Evolutionary conservation across 2,888 invertebrate genomes (phyloP).

Genomic region (Cylindroiulus punctatus): DNA sequence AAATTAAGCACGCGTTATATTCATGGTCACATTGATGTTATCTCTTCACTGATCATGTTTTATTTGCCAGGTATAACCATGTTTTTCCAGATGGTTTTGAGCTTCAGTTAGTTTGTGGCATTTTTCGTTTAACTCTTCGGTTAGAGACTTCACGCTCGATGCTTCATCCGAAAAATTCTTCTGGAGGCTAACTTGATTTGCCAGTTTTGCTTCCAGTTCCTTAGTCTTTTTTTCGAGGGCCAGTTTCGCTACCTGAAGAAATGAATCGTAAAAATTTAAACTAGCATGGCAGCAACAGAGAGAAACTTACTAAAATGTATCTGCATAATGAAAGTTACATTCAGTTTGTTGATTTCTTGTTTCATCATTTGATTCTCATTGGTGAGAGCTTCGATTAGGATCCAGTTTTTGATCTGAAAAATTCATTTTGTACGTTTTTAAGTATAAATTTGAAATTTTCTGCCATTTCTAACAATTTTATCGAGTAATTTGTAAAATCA

Average conservation of each 20-base stretch:
- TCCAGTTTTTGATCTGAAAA: neutral
- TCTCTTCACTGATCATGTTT: neutral
- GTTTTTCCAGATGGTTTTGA: constrained; percentile 16
- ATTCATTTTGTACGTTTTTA: neutral
- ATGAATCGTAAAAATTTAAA: neutral
- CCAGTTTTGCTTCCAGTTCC: constrained; percentile 15
- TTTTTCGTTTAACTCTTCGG: neutral
- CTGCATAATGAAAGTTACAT: neutral
- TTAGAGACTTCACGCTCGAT: neutral
- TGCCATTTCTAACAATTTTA: neutral
- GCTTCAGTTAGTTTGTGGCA: constrained; percentile 23
- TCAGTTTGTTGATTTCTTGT: constrained; percentile 15
- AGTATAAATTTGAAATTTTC: neutral
- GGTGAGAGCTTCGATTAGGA: constrained; percentile 31
- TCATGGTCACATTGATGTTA: neutral
- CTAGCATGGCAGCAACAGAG: neutral
- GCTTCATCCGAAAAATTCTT: neutral
- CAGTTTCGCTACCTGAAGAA: neutral
- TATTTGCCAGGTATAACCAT: neutral
- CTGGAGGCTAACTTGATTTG: neutral
- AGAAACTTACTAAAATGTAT: neutral
- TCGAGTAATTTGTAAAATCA: neutral
- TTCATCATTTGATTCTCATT: constrained; percentile 23
- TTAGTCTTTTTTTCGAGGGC: neutral
- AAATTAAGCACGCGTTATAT: constrained; percentile 2